Base-by-base conservation (phyloP, 2,113 vertebrate species). In the Pachycephala philippinensis region DNA sequence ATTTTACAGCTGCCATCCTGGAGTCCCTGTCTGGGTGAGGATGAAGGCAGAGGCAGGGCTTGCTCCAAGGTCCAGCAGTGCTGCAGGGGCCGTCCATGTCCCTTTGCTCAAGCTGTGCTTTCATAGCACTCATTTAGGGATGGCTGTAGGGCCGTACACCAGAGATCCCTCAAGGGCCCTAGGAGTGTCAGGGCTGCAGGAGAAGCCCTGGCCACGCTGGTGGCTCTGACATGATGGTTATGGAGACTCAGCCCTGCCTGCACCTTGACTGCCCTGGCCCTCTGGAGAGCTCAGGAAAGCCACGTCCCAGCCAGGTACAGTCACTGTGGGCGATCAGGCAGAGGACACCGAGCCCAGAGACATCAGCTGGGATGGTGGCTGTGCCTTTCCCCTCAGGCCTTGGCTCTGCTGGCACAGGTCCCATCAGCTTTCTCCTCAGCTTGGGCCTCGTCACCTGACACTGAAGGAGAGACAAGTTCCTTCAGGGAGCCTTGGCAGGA, bases 241-340 rank as follows among this genome's bases (percentile, higher is more conserved):
- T 37, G 50, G 50, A 82, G 54, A 12, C 15, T 5, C 40, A 40
- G 26, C 35, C 70, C 39, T 35, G 39, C 35, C 83, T 50, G 60
- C 60, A 82, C 35, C 49, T 42, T 37, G 54, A 11, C 19, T 53
- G 11, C 6, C 8, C 7, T 2, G 12, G 33, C 7, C 33, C 45
- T 52, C 22, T 57, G 60, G 3, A 47, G 64, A 78, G 35, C 64
- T 74, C 44, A 7, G 69, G 4, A 37, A 15, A 59, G 42, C 22
- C 1, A 0, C 0, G 4, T 59, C 54, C 5, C 39, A 37, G 49
- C 35, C 3, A 0, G 39, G 31, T 21, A 1, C 11, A 2, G 49
- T 44, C 35, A 21, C 13, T 2, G 2, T 5, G 59, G n/a, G 28
- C 0, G 1, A 50, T 14, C 28, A 37, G 66, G 64, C 27, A 31